Evolutionary conservation across 2,113 vertebrate species (phyloP).

Genomic region (Tamias sibiricus): DNA sequence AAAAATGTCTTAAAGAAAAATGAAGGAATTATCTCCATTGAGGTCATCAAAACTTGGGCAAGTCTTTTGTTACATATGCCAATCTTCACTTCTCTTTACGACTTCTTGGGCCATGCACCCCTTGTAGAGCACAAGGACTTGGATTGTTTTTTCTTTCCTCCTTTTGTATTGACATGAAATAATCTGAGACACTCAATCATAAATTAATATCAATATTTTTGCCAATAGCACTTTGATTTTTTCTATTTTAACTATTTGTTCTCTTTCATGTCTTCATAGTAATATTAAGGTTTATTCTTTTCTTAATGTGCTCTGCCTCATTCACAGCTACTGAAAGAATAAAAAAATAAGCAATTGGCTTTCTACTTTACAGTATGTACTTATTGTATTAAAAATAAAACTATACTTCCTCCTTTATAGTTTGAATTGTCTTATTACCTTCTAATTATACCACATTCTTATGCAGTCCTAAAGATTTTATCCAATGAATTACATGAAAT

Average conservation of each 20-base stretch:
- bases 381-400: not conserved
- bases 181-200: too few species aligned
- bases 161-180: not conserved
- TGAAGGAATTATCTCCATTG: not conserved
- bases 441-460: not conserved
- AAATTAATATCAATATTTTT: not conserved
- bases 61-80: not conserved
- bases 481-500: not conserved
- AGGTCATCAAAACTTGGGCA: not conserved
- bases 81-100: too few species aligned
- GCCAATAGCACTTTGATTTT: not conserved
- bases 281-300: not conserved
- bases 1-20: not conserved
- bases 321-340: not conserved
- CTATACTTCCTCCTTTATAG: not conserved
- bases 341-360: not conserved
- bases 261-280: not conserved
- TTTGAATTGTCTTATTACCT: not conserved
- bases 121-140: too few species aligned
- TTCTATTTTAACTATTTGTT: not conserved
- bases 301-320: not conserved
- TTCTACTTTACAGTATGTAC: not conserved
- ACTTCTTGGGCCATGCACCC: not conserved
- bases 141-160: too few species aligned
- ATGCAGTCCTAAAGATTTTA: not conserved